Percentiles rank a stretch among this genome's conserved stretches.
Conservation (phyloP, 2,797 vertebrate species). For the Setipinna tenuifilis region DNA sequence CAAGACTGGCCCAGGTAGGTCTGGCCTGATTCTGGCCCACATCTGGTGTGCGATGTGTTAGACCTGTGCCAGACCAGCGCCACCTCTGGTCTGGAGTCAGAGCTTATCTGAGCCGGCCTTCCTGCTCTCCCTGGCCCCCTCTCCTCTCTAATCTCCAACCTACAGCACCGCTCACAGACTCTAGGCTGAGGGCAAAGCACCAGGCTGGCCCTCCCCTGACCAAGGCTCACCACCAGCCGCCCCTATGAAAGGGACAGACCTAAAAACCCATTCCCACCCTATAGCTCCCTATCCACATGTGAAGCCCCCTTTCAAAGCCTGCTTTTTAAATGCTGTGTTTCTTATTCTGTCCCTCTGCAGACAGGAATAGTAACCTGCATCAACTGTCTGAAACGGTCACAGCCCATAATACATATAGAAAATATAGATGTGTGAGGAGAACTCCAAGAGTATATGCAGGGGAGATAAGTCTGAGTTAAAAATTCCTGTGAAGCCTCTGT, state of each 20-base stretch:
- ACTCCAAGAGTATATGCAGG: slow-evolving; percentile 46
- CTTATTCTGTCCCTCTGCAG: background rate
- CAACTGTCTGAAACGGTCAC: background rate
- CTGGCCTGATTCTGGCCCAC: background rate
- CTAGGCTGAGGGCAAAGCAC: slow-evolving; percentile 65
- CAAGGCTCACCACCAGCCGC: slow-evolving; percentile 59
- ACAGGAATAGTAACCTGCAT: background rate
- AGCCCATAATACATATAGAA: background rate
- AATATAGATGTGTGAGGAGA: slow-evolving; percentile 43
- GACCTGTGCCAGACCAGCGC: background rate
- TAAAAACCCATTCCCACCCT: background rate
- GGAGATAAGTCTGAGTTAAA: slow-evolving; percentile 47
- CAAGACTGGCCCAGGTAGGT: background rate
- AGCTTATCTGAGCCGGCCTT: slow-evolving; percentile 36
- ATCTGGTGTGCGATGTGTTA: background rate
- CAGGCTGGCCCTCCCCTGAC: background rate
- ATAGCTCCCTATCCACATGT: slow-evolving; percentile 52
- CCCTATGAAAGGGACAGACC: slow-evolving; percentile 48
- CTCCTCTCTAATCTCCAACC: slow-evolving; percentile 67
- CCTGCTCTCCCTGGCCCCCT: slow-evolving; percentile 32
- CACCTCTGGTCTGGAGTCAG: background rate
- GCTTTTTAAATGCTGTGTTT: background rate
- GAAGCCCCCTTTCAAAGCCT: slow-evolving; percentile 22
- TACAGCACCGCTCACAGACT: slow-evolving; percentile 68
- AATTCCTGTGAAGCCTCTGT: slow-evolving; percentile 43